Base-by-base conservation (phyloP, 2,797 vertebrate species). In the Urocyon cinereoargenteus region DNA sequence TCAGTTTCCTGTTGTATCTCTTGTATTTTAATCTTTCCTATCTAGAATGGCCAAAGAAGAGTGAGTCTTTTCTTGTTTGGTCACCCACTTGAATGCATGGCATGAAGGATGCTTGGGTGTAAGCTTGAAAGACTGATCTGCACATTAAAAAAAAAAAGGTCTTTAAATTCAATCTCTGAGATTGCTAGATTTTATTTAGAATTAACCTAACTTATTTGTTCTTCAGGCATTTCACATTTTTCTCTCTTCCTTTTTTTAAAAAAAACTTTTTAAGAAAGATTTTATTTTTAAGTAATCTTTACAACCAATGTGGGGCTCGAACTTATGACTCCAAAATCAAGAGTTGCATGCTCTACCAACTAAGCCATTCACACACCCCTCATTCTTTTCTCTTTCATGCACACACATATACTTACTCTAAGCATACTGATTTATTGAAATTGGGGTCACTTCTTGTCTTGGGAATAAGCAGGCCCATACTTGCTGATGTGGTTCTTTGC, bases 371-470 rank as follows among this genome's bases (percentile, higher is more conserved):
- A 45, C 3, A 13, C 36, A 45, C 70, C 36, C 70, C 22, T 45
- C 59, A 66, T 75, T 90, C 75, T 13, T 89, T 36, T 94, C 3
- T 94, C 22, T 96, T 24, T 57, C 12, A 53, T 82, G 40, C n/a
- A 59, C 21, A 70, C 28, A 75, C 61, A 51, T 15, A 72, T 68
- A 61, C 55, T 36, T 68, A 72, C n/a, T 95, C 19, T 49, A 79
- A 89, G 28, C 18, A 15, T 92, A 79, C 8, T 87, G 91, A 93
- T 93, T 96, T 90, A 84, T 78, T 87, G 81, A 90, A 96, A 84
- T 96, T n/a, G 59, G 64, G n/a, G 36, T 90, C 62, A 79, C 24
- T 95, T 83, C 49, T 96, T 66, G 73, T 68, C 64, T 81, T 86
- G 45, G 49, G 34, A 36, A 78, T 91, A 51, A 97, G 24, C 53